These are phyloP conservation scores for Eleutherodactylus coqui DNA, from an alignment of 2,797 vertebrate genomes.

Conservation along the genomic window DNA sequence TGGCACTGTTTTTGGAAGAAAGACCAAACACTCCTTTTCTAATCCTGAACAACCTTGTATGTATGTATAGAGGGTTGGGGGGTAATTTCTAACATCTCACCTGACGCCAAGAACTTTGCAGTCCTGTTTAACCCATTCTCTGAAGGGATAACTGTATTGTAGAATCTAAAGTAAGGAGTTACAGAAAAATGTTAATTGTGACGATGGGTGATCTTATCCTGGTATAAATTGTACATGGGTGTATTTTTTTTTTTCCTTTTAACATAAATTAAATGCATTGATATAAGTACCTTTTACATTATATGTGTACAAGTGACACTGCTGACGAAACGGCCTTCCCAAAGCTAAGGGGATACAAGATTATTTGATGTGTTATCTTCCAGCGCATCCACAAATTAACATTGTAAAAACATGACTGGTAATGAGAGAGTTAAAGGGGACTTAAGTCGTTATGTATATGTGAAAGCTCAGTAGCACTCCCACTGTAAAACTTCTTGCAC, in stretches of 20 bases:
- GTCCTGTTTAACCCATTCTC: constrained; percentile 4
- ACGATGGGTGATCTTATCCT: constrained; percentile 33
- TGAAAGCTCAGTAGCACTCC: constrained; percentile 45
- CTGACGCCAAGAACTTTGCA: not conserved
- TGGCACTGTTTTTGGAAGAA: not conserved
- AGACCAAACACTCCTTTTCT: not conserved
- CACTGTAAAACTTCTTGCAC: constrained; percentile 55
- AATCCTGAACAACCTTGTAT: not conserved
- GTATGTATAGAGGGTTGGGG: not conserved
- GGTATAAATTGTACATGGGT: constrained; percentile 45
- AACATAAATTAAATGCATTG: constrained; percentile 14
- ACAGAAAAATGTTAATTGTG: constrained; percentile 7
- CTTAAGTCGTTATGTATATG: constrained; percentile 21
- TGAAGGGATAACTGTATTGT: not conserved
- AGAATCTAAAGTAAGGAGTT: not conserved
- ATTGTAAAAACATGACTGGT: not conserved
- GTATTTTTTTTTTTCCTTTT: constrained; percentile 31
- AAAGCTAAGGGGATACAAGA: not conserved
- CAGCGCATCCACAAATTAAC: not conserved
- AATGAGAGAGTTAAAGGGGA: constrained; percentile 14
- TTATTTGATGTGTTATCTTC: not conserved
- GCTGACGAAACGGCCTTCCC: not conserved
- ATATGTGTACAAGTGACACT: constrained; percentile 20
- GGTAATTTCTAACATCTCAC: not conserved
- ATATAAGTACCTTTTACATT: constrained; percentile 47